phyloP scores from a whole-genome alignment of 2,888 invertebrate genomes.

The Leuctra nigra region DNA sequence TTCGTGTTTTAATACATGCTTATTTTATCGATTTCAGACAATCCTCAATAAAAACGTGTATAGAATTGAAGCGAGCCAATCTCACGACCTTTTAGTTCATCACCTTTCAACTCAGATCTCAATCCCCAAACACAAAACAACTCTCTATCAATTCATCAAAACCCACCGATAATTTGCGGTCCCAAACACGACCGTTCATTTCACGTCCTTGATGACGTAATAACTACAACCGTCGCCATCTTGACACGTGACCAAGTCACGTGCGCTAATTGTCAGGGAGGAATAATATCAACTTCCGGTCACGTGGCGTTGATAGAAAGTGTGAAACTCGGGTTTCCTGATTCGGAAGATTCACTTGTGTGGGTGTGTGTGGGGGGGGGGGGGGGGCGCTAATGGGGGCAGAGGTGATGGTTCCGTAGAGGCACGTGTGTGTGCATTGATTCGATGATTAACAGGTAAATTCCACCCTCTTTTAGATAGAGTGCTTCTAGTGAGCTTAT shows the following conservation, averaged over 20 bases:
- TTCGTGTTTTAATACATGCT: too few species aligned
- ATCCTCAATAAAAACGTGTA: neutral
- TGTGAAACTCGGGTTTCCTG: neutral
- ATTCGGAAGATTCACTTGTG: neutral
- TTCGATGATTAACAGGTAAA: slow-evolving; percentile 13
- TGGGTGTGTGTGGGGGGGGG: neutral
- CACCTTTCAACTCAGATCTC: slow-evolving; percentile 10
- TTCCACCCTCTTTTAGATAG: neutral
- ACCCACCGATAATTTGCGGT: slow-evolving; percentile 1
- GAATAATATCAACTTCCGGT: slow-evolving; percentile 8
- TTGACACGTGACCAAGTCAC: neutral
- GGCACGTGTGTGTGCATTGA: slow-evolving; percentile 4
- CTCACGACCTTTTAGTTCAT: neutral
- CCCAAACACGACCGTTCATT: neutral
- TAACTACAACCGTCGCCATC: too few species aligned
- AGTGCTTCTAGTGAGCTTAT: too few species aligned
- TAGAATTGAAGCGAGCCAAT: neutral
- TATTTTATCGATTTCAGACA: slow-evolving; percentile 1
- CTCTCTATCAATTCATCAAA: too few species aligned
- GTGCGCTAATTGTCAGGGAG: slow-evolving; percentile 7
- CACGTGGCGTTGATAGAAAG: neutral
- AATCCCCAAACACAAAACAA: neutral
- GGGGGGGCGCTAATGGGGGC: slow-evolving; percentile 1
- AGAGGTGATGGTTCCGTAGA: slow-evolving; percentile 10
- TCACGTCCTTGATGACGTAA: neutral